Evolutionary conservation across 2,113 vertebrate genomes (phyloP), one percentile per base, ranked within the genome.

Genomic region (Oryzias melastigma): DNA sequence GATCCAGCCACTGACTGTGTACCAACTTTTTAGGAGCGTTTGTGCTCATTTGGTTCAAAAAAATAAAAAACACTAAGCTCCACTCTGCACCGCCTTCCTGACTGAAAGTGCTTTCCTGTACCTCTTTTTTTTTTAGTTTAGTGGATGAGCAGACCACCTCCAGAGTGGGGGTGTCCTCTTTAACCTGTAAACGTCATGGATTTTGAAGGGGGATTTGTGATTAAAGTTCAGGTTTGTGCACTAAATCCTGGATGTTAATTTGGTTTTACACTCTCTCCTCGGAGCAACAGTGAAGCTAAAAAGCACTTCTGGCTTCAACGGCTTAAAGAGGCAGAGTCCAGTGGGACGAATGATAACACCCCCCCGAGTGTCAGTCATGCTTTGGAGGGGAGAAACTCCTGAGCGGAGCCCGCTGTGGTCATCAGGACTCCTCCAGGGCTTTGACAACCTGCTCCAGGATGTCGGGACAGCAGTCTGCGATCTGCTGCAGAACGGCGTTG

Each of bases 381-480:
- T 20, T 16, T 43, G 59, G 55, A 74, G 75, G 73, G 82, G 77
- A 65, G 66, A 44, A 65, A 18, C 40, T 35, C 69, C 71, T 58
- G 74, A 66, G 52, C 68, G 68, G 18, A 25, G 65, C 45, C 16
- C 10, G 42, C 35, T 52, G 62, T 43, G 49, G 78, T 92, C 87
- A 99, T 52, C 94, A 98, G 0, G 96, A 98, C 88, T 99, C 97
- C 84, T 99, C 97, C 45, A 99, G 88, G 4, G 97, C 95, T 0
- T 96, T 99, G 86, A 99, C 97, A 1, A 99, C 97, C 87, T 98
- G 96, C 89, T 99, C 97, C 83, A 99, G 92, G 90, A 99, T 98
- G 85, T 99, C 97, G 0, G 97, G 97, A 89, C 97, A 99, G 91
- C 96, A 96, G 77, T 99, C 97, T 0, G 97, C 96, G 16, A 99